Evolutionary conservation across 1,140 invertebrate species (phyloP).

Genomic region (Drosophila sturtevanti): DNA sequence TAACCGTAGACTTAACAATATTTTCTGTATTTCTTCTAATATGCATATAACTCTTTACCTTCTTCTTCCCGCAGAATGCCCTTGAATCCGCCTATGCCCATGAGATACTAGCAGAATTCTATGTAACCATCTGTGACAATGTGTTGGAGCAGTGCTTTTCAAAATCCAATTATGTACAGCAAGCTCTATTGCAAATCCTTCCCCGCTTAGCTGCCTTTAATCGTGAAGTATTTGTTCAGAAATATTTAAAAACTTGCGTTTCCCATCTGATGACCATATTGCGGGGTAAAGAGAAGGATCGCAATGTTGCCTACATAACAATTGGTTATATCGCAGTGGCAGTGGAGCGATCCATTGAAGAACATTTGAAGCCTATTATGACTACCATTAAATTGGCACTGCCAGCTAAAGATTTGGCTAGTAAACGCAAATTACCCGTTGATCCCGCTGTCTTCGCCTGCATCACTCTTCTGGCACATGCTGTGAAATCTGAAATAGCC

Average conservation of each 20-base stretch:
- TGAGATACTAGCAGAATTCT: conserved; percentile 91
- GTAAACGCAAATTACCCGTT: conserved; percentile 88
- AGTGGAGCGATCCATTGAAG: conserved; percentile 91
- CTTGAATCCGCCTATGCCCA: conserved; percentile 95
- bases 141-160: conserved; percentile 91
- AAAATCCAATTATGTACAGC: conserved; percentile 92
- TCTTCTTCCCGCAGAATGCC: conserved; percentile 72
- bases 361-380: conserved; percentile 93
- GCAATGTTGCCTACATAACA: conserved; percentile 93
- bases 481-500: conserved; percentile 89
- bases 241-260: conserved; percentile 91
- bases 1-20: no score
- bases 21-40: neutral
- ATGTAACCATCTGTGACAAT: conserved; percentile 91
- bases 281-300: conserved; percentile 91
- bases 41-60: no score
- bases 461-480: conserved; percentile 95
- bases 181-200: conserved; percentile 92
- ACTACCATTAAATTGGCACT: conserved; percentile 91
- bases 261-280: conserved; percentile 90
- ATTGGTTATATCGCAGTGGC: conserved; percentile 96
- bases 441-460: conserved; percentile 97
- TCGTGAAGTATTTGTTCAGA: conserved; percentile 90
- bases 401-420: conserved; percentile 90
- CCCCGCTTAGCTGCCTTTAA: conserved; percentile 98